Conservation (phyloP, 2,888 invertebrate genomes). For the Lampropteryx suffumata region DNA sequence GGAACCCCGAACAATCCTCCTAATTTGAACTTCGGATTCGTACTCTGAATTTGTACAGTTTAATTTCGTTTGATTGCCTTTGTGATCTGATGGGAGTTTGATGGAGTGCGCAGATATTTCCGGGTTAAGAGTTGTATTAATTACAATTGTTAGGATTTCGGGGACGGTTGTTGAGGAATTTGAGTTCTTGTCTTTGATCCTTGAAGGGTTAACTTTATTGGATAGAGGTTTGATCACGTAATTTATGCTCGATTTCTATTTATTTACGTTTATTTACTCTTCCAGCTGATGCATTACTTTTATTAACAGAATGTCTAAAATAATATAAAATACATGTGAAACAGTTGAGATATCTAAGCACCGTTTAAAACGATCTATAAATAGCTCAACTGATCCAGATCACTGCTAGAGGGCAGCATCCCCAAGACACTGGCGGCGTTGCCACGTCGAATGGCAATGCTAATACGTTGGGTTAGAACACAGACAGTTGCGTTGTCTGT, state of each 20-base stretch:
- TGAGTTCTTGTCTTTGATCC: constrained; percentile 61
- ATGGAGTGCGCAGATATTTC: constrained; percentile 78
- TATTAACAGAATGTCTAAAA: too few species aligned
- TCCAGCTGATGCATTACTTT: too few species aligned
- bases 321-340: too few species aligned
- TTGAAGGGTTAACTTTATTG: constrained; percentile 29
- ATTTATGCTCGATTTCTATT: constrained; percentile 12
- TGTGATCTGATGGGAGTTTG: constrained; percentile 67
- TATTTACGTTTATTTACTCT: too few species aligned
- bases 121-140: constrained; percentile 74
- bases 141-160: constrained; percentile 62
- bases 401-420: too few species aligned
- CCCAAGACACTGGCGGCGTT: too few species aligned
- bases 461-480: too few species aligned
- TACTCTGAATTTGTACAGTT: constrained; percentile 61
- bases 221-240: constrained; percentile 26
- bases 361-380: too few species aligned
- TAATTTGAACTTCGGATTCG: constrained; percentile 13
- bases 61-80: constrained; percentile 78
- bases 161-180: constrained; percentile 44
- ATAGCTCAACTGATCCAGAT: too few species aligned
- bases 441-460: too few species aligned
- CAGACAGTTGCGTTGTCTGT: too few species aligned
- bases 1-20: constrained; percentile 61
- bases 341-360: too few species aligned